phyloP scores from a whole-genome alignment of 2,113 vertebrate species.

The Euleptes europaea region DNA sequence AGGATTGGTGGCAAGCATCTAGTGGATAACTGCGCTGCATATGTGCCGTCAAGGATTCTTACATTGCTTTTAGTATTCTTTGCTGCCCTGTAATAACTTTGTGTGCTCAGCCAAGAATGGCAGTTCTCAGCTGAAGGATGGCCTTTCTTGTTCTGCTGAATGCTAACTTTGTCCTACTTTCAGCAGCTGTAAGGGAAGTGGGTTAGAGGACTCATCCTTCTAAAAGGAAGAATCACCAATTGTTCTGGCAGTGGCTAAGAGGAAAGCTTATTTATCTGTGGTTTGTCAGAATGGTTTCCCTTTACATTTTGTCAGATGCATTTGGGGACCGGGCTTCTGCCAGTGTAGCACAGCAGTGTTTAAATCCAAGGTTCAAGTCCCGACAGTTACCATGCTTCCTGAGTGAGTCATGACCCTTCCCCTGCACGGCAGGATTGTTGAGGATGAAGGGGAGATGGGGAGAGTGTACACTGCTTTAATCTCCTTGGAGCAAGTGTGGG shows the following conservation, averaged over 20 bases:
- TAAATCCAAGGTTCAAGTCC: background rate
- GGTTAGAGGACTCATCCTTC: background rate
- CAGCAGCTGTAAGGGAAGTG: slow-evolving; percentile 18
- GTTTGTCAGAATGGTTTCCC: background rate
- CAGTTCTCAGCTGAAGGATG: background rate
- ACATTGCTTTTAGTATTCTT: slow-evolving; percentile 26
- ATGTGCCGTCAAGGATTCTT: slow-evolving; percentile 39
- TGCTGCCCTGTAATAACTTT: background rate
- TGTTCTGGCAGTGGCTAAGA: background rate
- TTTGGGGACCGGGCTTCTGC: background rate
- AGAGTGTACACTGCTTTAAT: background rate
- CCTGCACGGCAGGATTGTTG: background rate
- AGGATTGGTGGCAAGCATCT: background rate
- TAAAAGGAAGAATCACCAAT: background rate
- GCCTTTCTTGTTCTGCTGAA: slow-evolving; percentile 7
- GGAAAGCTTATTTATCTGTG: background rate
- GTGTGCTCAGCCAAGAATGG: background rate
- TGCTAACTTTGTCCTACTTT: background rate
- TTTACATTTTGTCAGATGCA: background rate
- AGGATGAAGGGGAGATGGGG: background rate
- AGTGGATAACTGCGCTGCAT: slow-evolving; percentile 30
- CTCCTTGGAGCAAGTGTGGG: background rate
- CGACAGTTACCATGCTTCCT: background rate
- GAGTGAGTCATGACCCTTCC: background rate
- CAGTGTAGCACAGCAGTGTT: background rate